Conservation (phyloP, 2,888 invertebrate genomes). For the Drosophila setosimentum region DNA sequence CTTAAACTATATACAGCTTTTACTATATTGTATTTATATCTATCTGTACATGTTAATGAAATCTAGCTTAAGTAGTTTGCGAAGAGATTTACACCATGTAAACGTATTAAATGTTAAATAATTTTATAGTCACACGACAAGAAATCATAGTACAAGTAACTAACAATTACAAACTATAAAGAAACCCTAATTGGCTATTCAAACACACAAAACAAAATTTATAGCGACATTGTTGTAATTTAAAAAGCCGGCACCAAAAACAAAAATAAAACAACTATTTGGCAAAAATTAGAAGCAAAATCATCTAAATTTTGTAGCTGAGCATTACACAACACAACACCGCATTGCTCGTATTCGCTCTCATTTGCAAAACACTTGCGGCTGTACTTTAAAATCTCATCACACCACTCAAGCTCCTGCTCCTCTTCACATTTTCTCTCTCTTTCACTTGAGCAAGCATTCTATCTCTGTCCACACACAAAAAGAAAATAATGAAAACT, state of each 20-base stretch:
- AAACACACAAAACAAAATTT: conserved; percentile 30
- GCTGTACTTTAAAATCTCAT: conserved; percentile 9
- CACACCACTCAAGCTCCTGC: conserved; percentile 9
- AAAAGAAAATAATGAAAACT: conserved; percentile 27
- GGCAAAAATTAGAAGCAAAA: conserved; percentile 32
- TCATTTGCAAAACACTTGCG: conserved; percentile 11
- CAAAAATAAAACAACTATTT: conserved; percentile 48
- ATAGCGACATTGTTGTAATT: conserved; percentile 47
- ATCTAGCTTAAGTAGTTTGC: conserved; percentile 63
- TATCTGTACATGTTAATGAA: conserved; percentile 57
- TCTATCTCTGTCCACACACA: conserved; percentile 22
- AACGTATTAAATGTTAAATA: conserved; percentile 72
- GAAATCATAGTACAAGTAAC: conserved; percentile 64
- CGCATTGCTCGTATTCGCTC: conserved; percentile 40
- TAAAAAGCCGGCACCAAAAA: conserved; percentile 30
- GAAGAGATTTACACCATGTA: conserved; percentile 57
- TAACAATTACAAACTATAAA: conserved; percentile 54
- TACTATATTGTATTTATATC: conserved; percentile 51
- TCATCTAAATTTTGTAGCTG: conserved; percentile 47
- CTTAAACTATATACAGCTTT: conserved; percentile 36
- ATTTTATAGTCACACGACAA: conserved; percentile 61
- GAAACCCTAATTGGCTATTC: conserved; percentile 42
- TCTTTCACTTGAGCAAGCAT: conserved; percentile 8
- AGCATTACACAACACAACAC: conserved; percentile 45
- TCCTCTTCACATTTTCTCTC: conserved; percentile 19